Evolutionary conservation across 2,888 invertebrate genomes (phyloP), one percentile per base, ranked within the genome.

Genomic region (Pyralis farinalis): DNA sequence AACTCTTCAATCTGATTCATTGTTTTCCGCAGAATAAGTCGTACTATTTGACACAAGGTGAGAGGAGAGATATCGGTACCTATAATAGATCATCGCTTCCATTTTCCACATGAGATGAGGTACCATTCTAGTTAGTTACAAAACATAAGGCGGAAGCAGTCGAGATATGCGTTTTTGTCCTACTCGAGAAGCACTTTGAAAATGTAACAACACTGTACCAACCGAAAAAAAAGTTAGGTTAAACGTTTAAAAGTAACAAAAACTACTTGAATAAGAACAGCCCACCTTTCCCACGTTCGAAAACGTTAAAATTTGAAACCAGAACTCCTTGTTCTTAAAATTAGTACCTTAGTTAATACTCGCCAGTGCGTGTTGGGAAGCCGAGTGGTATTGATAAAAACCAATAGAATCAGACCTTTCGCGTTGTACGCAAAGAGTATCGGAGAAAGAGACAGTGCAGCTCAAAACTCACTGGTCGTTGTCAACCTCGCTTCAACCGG

Each of bases 401-500:
- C 71, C 65, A 60, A 22, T 42, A n/a, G 44, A 47, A 9, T 3
- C 5, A 42, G 69, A 62, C 34, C 58, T 37, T 25, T 40, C 10
- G 16, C 20, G 25, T 30, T 21, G 36, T 31, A 40, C 11, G 11
- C 10, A 7, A 10, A 11, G n/a, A 9, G 29, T 21, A 10, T n/a
- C 7, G 22, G 16, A 7, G 36, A 20, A 41, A 37, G 47, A 42
- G 49, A 50, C 44, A 53, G 50, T 49, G 53, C 37, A 37, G 68
- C 35, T 51, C 67, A 54, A 31, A 22, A 51, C 55, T 55, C 12
- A 48, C 37, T 51, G 73, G 80, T 52, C 43, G 51, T 43, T 53
- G 53, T 49, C 71, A 76, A 64, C 65, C 71, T 71, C 68, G 62
- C 35, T 58, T 56, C 74, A 73, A 86, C 86, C 86, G 84, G 87